Base-by-base conservation (phyloP, 2,888 invertebrate species). In the Anorthoa munda region DNA sequence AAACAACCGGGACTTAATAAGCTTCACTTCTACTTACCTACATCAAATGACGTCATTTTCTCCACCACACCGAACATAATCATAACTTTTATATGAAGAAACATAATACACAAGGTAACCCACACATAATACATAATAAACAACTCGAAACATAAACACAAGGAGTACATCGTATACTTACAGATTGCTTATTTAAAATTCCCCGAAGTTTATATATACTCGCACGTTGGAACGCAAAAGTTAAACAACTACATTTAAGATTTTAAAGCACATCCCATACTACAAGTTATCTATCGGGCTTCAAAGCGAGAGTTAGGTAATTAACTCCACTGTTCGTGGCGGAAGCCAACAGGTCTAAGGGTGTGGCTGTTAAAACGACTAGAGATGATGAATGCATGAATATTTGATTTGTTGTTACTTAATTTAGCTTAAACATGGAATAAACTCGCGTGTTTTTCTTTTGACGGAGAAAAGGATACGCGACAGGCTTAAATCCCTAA, bases 241-340 rank as follows among this genome's bases (percentile, higher is more conserved):
- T 75, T 74, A 80, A 85, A 84, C 75, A 82, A 80, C 60, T 80
- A 86, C 80, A 81, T 84, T 79, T 86, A 83, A 83, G 81, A 86
- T 83, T 86, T 81, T 82, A 77, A 84, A 81, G 84, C 81, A 81
- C 77, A 81, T 67, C 58, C 61, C 71, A 72, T 75, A 78, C 74
- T 79, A 82, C 75, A 77, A 82, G 75, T 81, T 85, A 76, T 81
- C 84, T 84, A 79, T 81, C 78, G 79, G 71, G 66, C 74, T 81
- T 82, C 79, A 84, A 81, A 81, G 84, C 83, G 76, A 59, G 87
- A 89, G 89, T 89, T 89, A 86, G 84, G 88, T 89, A 91, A 91
- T 91, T 91, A 90, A 88, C 90, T 88, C 81, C 66, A 76, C 78
- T 86, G 87, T 87, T 86, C 75, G 79, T 76, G 79, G 77, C 66